Evolutionary conservation across 2,797 vertebrate genomes (phyloP).

Genomic region (Tragopan temminckii): DNA sequence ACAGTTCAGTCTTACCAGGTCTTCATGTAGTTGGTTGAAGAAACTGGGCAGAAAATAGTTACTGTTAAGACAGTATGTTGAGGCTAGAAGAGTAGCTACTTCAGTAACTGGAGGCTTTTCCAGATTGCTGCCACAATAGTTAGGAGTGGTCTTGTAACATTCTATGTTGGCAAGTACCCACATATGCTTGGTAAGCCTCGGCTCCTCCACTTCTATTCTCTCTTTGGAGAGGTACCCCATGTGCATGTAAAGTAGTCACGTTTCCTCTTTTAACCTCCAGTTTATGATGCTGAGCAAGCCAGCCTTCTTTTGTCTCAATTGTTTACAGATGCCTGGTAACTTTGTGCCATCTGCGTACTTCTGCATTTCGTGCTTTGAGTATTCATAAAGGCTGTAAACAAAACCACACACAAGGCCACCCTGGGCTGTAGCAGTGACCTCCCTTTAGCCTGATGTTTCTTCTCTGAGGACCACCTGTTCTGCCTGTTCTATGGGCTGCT

Average conservation of each 20-base stretch:
- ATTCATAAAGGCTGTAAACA: conserved; percentile 28
- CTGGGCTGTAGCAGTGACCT: background rate
- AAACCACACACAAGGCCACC: conserved; percentile 19
- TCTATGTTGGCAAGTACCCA: accelerated
- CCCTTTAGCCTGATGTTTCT: background rate
- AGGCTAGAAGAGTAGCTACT: no score
- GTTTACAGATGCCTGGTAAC: conserved; percentile 32
- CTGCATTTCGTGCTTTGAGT: background rate
- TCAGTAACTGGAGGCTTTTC: background rate
- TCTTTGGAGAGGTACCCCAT: background rate
- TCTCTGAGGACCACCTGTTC: background rate
- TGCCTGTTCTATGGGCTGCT: background rate
- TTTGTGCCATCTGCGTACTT: conserved; percentile 28
- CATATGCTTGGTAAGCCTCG: background rate
- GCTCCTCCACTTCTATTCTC: background rate
- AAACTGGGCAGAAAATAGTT: background rate
- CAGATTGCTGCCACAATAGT: background rate
- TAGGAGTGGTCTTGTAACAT: background rate
- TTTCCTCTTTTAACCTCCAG: background rate
- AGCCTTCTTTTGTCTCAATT: conserved; percentile 8
- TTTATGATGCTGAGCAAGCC: background rate
- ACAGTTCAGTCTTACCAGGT: background rate
- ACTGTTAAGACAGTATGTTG: no score
- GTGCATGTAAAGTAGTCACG: background rate
- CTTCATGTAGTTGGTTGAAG: background rate